phyloP scores from a whole-genome alignment of 2,888 invertebrate genomes.

The Machimus atricapillus region DNA sequence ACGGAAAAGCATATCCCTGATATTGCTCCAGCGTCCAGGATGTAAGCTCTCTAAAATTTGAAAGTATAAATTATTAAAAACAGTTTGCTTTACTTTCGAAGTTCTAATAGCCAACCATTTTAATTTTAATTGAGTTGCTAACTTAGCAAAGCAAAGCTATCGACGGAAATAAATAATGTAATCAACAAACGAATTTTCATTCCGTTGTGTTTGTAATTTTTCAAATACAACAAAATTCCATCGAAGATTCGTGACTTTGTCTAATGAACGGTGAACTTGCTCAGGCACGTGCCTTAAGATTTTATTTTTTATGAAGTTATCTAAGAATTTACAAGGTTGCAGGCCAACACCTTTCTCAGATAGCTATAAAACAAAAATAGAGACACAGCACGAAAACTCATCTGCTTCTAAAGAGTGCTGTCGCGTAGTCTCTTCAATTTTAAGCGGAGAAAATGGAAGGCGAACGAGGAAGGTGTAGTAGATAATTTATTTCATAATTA shows the following conservation, averaged over 20 bases:
- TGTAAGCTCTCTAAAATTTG: conserved; percentile 54
- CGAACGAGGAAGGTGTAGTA: background rate
- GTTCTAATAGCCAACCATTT: too few species aligned
- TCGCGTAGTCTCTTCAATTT: background rate
- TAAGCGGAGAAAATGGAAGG: background rate
- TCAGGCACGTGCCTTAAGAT: background rate
- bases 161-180: too few species aligned
- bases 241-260: background rate
- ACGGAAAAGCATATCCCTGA: conserved; percentile 75
- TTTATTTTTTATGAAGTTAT: background rate
- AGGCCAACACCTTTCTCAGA: background rate
- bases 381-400: background rate
- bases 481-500: background rate
- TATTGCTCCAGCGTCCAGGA: conserved; percentile 69
- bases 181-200: too few species aligned
- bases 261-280: background rate
- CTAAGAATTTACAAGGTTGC: background rate
- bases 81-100: background rate
- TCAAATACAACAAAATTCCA: background rate
- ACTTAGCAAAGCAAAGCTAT: too few species aligned
- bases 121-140: too few species aligned
- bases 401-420: background rate
- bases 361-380: background rate
- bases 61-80: background rate
- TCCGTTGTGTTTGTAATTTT: background rate